phyloP scores from a whole-genome alignment of 1,140 invertebrate species.

The Gryon sp. region DNA sequence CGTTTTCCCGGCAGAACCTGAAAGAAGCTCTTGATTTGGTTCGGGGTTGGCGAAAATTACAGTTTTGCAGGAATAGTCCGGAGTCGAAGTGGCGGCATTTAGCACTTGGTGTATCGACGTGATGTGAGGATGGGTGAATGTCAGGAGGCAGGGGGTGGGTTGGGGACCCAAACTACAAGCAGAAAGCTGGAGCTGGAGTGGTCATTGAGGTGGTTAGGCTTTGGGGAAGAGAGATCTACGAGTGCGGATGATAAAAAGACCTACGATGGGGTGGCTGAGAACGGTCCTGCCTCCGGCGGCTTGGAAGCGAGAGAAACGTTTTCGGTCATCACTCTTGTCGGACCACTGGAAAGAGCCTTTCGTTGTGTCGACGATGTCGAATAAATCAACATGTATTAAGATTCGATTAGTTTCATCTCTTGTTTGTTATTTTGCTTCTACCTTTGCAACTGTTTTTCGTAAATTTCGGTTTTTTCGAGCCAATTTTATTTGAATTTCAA shows the following conservation, averaged over 20 bases:
- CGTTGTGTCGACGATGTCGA: constrained; percentile 10
- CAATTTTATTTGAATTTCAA: no score
- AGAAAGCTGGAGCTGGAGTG: constrained; percentile 59
- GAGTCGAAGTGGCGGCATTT: constrained; percentile 72
- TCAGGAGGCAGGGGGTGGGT: constrained; percentile 42
- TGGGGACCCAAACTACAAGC: no score
- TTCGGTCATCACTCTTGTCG: constrained; percentile 66
- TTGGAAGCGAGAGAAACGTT: constrained; percentile 56
- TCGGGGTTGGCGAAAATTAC: constrained; percentile 79
- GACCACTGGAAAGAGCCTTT: constrained; percentile 57
- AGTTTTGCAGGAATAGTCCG: constrained; percentile 63
- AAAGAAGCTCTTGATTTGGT: constrained; percentile 78
- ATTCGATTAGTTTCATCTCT: constrained; percentile 41
- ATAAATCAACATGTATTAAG: constrained; percentile 57
- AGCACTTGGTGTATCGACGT: constrained; percentile 71
- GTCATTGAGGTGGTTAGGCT: constrained; percentile 68
- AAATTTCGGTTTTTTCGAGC: no score
- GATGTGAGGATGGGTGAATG: constrained; percentile 51
- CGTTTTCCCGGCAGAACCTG: constrained; percentile 73
- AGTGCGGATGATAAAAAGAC: constrained; percentile 72
- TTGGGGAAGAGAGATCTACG: constrained; percentile 69
- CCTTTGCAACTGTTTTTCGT: no score
- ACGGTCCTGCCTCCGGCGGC: constrained; percentile 59
- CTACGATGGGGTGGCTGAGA: constrained; percentile 58
- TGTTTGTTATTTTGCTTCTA: constrained; percentile 22